Base-by-base conservation (phyloP, 2,797 vertebrate genomes). In the Eidolon dupreanum region DNA sequence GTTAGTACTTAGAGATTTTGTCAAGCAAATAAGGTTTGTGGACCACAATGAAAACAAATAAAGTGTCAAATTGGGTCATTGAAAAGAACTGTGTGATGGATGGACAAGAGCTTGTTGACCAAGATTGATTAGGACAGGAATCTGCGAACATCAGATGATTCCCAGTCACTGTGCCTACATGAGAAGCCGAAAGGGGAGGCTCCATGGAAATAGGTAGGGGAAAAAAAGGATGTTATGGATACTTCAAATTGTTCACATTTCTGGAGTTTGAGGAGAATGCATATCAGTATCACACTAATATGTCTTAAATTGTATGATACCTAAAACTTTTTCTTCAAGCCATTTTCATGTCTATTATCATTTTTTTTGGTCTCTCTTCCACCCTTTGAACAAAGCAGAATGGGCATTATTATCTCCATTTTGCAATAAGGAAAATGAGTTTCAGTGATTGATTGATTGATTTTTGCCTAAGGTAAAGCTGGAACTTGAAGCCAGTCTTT, bases 21-120 rank as follows among this genome's bases (percentile, higher is more conserved):
- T 71, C 33, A 83, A 83, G 53, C 82, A 83, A 36, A 66, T 95
- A 82, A 94, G 68, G 28, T 83, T 93, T 78, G 5, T 55, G 33
- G 88, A 66, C 36, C 65, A 75, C 38, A 89, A 38, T 83, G 59
- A 77, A 51, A 57, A 90, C 36, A 90, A 82, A 63, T 51, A 55
- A 86, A 66, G 63, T 95, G 24, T 74, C 53, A 57, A 3, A 22
- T n/a, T 74, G 59, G 85, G 46, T 83, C 46, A 75, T 8, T 61
- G 55, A 66, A 78, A 92, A 85, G 49, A 79, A 38, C 53, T 57
- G 16, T 38, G 1, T 86, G 73, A 75, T 90, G 71, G 55, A 65
- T 59, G 65, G 83, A 82, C 57, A 89, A 36, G 65, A 79, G 31
- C 24, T 95, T 96, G 59, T 28, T 79, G 70, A 86, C 53, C 26